Base-by-base conservation (phyloP, 2,797 vertebrate genomes). In the Harpagifer antarcticus region DNA sequence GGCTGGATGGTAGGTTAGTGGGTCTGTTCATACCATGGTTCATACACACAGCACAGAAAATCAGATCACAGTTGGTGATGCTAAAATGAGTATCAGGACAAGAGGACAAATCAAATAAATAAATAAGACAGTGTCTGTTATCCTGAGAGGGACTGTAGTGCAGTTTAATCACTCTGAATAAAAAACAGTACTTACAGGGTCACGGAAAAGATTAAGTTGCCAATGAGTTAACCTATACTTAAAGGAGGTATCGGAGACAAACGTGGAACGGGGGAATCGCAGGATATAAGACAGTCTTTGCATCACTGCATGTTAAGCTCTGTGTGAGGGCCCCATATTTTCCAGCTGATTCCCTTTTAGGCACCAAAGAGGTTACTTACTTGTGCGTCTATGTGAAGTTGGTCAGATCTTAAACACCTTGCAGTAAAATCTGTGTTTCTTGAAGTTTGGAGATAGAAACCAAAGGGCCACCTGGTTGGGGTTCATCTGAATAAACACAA, bases 1-100 rank as follows among this genome's bases (percentile, higher is more conserved):
- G 52, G 43, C n/a, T 50, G 63, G 72, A 54, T 63, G 9, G 44
- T 54, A 65, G 12, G 57, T 54, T 68, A 75, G 72, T 44, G 61
- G 78, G 79, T 60, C 48, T 54, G 52, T 80, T 85, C 73, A 84
- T 37, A 50, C 44, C 23, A n/a, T n/a, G n/a, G n/a, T n/a, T n/a
- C n/a, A n/a, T n/a, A n/a, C n/a, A n/a, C 48, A 59, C 54, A 66
- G 69, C 53, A 76, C 68, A 83, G 33, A 74, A 72, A 79, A 83
- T 80, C 70, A 52, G 69, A 69, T 71, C 71, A 74, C 85, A 85
- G 82, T 84, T 72, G 68, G 72, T 58, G 56, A 62, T 14, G 68
- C 53, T 76, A 17, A 62, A 40, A 54, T 49, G 63, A 84, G 47
- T 20, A 43, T 3, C 72, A 48, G 11, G 68, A 80, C 27, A 68